Base-by-base conservation (phyloP, 2,888 invertebrate species). In the Hemithea aestivaria region DNA sequence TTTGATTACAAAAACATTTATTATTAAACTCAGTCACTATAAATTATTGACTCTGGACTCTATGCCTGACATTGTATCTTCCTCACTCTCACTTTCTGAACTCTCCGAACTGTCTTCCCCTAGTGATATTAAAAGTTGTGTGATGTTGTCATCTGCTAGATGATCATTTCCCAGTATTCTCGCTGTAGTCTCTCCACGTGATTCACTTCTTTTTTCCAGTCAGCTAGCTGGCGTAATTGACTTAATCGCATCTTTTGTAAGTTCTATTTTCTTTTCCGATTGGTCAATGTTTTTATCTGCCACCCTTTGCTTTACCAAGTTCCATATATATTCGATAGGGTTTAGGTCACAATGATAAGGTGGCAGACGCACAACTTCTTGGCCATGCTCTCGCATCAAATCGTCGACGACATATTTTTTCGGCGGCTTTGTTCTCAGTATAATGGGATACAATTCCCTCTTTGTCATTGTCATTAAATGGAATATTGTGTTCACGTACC, bases 201-300 rank as follows among this genome's bases (percentile, higher is more conserved):
- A 35, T 47, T 43, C 0, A 40, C 47, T 35, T 43, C 40, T 27
- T 43, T 8, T 9, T 25, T 9, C 9, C 25, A 25, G 5, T 10
- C 25, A 10, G 20, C 9, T n/a, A 10, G 20, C 9, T n/a, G 10
- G n/a, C n/a, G 40, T 35, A 7, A 40, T 41, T 3, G 40, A 41
- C 0, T 31, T 20, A 10, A 41, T 29, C 7, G 40, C 27, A 6
- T 41, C 32, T 26, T 6, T 28, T 20, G 41, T 36, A 0, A 36
- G 10, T 23, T 60, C 55, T 24, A 61, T 58, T 16, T 48, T 9
- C 28, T 31, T 56, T 45, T 59, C 55, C 6, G 47, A 53, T 27
- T 61, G 57, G 10, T 20, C 11, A 6, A 59, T 11, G 25, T 61
- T 58, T 56, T 59, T 57, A 11, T 57, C 58, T 41, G 56, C 55